Percentiles rank a stretch among this genome's conserved stretches.
These are phyloP conservation scores for Torymus auratus DNA, from an alignment of 2,888 invertebrate species.

Conservation along the genomic window DNA sequence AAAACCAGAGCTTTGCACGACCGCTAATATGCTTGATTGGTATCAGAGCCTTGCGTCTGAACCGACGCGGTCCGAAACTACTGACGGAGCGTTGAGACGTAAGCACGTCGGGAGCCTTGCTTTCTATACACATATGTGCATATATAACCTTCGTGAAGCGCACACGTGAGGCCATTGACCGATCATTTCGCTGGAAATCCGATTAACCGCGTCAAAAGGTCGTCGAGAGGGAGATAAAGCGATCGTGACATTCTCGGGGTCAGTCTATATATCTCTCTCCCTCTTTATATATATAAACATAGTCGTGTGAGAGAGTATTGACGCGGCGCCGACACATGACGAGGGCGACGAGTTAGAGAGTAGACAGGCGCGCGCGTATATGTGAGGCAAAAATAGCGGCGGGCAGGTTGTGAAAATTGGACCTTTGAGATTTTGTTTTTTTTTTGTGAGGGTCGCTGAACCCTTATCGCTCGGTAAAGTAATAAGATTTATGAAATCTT, in stretches of 20 bases:
- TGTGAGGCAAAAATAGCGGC: too few relatives aligned
- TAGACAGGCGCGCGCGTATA: too few relatives aligned
- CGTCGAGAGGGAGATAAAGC: slow-evolving; percentile 10
- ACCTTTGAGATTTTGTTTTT: too few relatives aligned
- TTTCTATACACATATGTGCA: neutral
- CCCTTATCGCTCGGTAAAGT: too few relatives aligned
- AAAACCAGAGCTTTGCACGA: neutral
- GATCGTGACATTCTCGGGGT: slow-evolving; percentile 16
- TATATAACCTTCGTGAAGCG: neutral
- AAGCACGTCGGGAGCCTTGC: too few relatives aligned
- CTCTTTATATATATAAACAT: too few relatives aligned
- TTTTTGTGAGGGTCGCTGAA: too few relatives aligned
- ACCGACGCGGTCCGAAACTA: neutral
- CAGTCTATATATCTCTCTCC: neutral
- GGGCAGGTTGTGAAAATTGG: too few relatives aligned
- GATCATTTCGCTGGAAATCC: slow-evolving; percentile 33
- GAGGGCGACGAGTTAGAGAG: neutral
- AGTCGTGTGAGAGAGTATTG: too few relatives aligned
- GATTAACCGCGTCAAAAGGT: slow-evolving; percentile 43
- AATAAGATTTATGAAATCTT: too few relatives aligned
- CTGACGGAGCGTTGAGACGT: neutral
- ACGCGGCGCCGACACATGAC: neutral
- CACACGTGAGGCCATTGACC: slow-evolving; percentile 28
- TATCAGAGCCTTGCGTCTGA: neutral
- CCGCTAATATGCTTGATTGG: neutral